Conservation (phyloP, 2,113 vertebrate species). For the Chauna torquata region DNA sequence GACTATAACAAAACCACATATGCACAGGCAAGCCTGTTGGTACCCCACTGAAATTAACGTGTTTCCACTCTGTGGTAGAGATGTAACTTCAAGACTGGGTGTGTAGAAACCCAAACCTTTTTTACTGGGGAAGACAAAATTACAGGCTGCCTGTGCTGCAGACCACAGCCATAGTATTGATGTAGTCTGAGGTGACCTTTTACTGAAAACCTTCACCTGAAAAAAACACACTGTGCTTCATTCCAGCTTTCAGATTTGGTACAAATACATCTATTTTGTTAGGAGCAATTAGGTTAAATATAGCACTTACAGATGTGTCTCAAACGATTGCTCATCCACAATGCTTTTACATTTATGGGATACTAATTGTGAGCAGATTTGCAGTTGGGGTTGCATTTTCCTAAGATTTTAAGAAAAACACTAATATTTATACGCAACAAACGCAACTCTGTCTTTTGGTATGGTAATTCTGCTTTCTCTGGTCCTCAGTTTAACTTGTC, state of each 20-base stretch:
- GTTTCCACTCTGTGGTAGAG: not conserved
- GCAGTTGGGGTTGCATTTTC: slow-evolving; percentile 45
- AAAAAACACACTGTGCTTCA: not conserved
- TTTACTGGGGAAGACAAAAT: not conserved
- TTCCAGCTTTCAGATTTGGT: slow-evolving; percentile 23
- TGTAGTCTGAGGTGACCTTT: not conserved
- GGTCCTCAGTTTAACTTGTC: not conserved
- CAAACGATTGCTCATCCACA: not conserved
- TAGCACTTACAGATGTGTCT: not conserved
- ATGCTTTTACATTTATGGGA: slow-evolving; percentile 18
- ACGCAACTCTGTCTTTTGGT: not conserved
- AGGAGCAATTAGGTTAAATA: slow-evolving; percentile 10
- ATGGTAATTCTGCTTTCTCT: slow-evolving; percentile 17
- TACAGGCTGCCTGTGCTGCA: not conserved
- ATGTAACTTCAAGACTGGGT: not conserved
- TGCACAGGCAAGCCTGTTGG: accelerated
- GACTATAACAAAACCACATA: not conserved
- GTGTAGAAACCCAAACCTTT: not conserved
- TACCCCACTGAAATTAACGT: not conserved
- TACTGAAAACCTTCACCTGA: not conserved
- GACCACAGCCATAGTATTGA: not conserved
- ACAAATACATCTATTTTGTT: slow-evolving; percentile 13
- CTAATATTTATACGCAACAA: slow-evolving; percentile 27
- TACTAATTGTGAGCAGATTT: slow-evolving; percentile 32
- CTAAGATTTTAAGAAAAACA: slow-evolving; percentile 32